phyloP scores from a whole-genome alignment of 2,888 invertebrate genomes.

The Caenorhabditis drosophilae region DNA sequence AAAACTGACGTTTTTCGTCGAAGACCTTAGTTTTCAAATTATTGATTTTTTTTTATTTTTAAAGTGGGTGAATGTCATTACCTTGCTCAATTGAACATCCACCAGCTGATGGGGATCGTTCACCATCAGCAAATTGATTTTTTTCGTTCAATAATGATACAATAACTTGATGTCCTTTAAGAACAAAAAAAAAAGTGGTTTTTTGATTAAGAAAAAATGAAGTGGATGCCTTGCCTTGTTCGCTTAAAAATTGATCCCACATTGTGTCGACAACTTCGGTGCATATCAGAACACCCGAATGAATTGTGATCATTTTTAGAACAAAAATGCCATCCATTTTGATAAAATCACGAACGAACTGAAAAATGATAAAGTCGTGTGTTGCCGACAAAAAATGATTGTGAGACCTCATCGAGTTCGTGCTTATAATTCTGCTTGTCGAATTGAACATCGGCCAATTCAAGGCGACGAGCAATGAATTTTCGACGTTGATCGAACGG shows the following conservation, averaged over 20 bases:
- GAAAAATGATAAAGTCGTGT: conserved; percentile 17
- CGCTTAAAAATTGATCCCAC: conserved; percentile 64
- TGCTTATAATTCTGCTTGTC: conserved; percentile 38
- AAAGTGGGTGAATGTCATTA: not conserved
- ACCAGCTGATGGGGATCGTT: conserved; percentile 38
- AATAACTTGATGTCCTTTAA: conserved; percentile 28
- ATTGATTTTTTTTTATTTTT: not conserved
- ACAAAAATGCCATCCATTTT: conserved; percentile 69
- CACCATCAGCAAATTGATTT: conserved; percentile 22
- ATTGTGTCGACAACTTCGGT: conserved; percentile 63
- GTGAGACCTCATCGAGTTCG: conserved; percentile 63
- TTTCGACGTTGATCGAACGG: conserved; percentile 60
- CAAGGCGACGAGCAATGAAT: conserved; percentile 64
- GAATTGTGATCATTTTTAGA: conserved; percentile 66
- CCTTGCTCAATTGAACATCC: conserved; percentile 35
- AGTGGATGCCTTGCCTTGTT: conserved; percentile 21
- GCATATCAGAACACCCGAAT: conserved; percentile 60
- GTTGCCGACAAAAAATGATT: too few relatives aligned
- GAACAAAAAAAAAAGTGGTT: not conserved
- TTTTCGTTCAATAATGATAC: conserved; percentile 22
- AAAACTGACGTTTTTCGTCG: conserved; percentile 61
- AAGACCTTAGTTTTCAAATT: conserved; percentile 5
- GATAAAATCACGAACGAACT: conserved; percentile 64
- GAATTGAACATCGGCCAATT: conserved; percentile 67
- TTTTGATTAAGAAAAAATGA: not conserved